Percentiles rank a stretch among this genome's conserved stretches.
These are phyloP conservation scores for Philantomba maxwellii DNA, from an alignment of 2,113 vertebrate species.

Conservation along the genomic window DNA sequence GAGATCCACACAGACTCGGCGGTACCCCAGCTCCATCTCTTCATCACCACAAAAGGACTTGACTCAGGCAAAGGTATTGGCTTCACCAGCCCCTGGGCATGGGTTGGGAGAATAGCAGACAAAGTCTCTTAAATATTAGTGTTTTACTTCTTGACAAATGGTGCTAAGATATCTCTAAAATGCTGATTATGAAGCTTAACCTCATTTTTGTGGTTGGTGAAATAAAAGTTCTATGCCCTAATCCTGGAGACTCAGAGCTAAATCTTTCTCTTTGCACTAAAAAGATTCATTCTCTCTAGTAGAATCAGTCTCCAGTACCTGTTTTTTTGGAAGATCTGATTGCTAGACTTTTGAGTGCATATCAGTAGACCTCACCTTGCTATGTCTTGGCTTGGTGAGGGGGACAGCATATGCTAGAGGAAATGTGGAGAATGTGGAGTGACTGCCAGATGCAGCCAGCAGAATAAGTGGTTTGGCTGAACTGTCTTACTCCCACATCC, in stretches of 20 bases:
- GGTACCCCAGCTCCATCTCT: conserved; percentile 86
- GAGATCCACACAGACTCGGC: conserved; percentile 89
- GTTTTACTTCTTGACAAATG: conserved; percentile 14
- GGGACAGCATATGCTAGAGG: neutral
- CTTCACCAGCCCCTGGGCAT: neutral
- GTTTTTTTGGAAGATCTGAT: neutral
- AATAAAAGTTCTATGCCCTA: conserved; percentile 5
- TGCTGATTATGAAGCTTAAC: neutral
- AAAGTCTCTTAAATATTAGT: neutral
- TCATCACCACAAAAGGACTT: conserved; percentile 94
- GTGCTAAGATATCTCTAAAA: neutral
- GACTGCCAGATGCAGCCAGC: neutral
- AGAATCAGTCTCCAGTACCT: neutral
- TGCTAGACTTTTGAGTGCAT: neutral
- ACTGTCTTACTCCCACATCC: neutral
- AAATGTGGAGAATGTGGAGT: neutral
- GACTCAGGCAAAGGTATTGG: conserved; percentile 91
- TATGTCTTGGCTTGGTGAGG: neutral
- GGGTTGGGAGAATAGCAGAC: neutral
- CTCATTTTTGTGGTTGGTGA: conserved; percentile 29
- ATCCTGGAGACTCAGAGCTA: neutral
- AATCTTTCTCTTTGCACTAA: conserved; percentile 11
- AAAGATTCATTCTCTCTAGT: neutral
- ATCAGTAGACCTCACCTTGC: conserved; percentile 24
- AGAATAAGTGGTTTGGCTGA: neutral